phyloP scores from a whole-genome alignment of 2,797 vertebrate genomes.

The Chaetodon trifasciatus region DNA sequence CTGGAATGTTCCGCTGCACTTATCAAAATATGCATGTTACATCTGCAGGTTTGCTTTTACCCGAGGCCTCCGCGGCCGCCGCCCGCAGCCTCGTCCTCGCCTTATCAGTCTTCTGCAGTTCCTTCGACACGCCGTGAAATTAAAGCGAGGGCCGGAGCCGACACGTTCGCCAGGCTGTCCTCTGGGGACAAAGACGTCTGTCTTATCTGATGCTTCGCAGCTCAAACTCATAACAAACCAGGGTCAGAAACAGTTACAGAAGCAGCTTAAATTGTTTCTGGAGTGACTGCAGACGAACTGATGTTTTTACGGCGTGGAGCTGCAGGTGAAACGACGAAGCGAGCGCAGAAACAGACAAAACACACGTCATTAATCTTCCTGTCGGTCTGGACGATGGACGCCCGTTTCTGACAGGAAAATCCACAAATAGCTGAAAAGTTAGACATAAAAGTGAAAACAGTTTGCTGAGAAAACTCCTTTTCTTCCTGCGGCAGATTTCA shows the following conservation, averaged over 20 bases:
- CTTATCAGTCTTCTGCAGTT: background rate
- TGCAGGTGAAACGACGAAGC: background rate
- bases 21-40: constrained; percentile 78
- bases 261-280: background rate
- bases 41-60: constrained; percentile 68
- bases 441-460: background rate
- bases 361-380: background rate
- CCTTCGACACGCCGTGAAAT: constrained; percentile 15
- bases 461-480: background rate
- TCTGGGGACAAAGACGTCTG: background rate
- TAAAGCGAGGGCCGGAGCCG: background rate
- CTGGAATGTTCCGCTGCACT: constrained; percentile 82
- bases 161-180: background rate
- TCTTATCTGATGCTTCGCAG: constrained; percentile 2
- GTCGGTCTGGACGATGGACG: background rate
- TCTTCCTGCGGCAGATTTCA: background rate
- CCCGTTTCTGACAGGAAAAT: background rate
- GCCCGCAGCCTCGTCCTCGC: constrained; percentile 1
- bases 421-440: background rate
- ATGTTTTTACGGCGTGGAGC: background rate
- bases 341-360: background rate
- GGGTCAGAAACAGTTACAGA: background rate
- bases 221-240: constrained; percentile 9
- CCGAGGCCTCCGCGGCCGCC: constrained; percentile 30
- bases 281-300: background rate